A percentile compares a stretch with the other conserved stretches of the same genome.
Evolutionary conservation across 2,113 vertebrate genomes (phyloP).

Genomic region (Odocoileus hemionus): DNA sequence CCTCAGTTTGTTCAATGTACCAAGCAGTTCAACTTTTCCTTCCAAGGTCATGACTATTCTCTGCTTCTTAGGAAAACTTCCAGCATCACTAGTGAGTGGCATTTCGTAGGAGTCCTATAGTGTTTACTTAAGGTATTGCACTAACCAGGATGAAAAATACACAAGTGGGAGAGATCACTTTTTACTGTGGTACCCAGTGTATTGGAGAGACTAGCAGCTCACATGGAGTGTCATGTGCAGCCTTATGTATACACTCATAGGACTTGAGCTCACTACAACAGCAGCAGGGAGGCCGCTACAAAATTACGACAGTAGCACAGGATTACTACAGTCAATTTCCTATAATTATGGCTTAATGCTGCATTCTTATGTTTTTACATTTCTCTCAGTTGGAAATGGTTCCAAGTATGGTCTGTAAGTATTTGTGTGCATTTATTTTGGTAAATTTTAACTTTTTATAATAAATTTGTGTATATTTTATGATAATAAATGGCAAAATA

Average conservation of each 20-base stretch:
- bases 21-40: not conserved
- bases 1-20: not conserved
- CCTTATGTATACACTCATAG: not conserved
- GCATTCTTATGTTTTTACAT: not conserved
- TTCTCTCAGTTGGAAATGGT: not conserved
- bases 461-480: not conserved
- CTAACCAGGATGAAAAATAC: not conserved
- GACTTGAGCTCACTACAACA: not conserved
- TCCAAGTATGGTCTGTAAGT: not conserved
- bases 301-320: not conserved
- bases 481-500: not conserved
- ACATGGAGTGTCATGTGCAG: not conserved
- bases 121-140: not conserved
- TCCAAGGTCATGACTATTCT: not conserved
- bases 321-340: too few relatives aligned
- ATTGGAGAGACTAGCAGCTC: not conserved
- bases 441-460: not conserved
- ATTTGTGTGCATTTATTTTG: not conserved
- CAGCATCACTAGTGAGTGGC: not conserved
- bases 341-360: not conserved
- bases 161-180: not conserved
- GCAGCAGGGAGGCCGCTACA: not conserved
- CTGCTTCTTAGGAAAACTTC: not conserved
- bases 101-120: not conserved
- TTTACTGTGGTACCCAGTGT: not conserved